Evolutionary conservation across 2,888 invertebrate genomes (phyloP), one percentile per base, ranked within the genome.

Genomic region (Cheilosia pagana): DNA sequence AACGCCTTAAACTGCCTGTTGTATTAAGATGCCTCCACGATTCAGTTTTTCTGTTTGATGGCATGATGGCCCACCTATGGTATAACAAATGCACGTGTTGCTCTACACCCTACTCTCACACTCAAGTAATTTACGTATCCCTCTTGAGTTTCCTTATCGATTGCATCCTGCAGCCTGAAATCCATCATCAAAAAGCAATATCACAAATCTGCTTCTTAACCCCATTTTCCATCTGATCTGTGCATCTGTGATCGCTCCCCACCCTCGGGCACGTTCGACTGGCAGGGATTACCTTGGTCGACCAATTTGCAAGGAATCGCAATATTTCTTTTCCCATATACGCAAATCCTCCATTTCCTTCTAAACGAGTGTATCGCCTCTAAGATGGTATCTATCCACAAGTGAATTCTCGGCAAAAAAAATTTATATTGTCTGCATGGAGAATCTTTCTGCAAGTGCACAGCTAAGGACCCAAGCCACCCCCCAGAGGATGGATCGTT

Each of bases 251-350:
- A 12, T 41, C 52, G 52, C 39, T 14, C 12, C 8, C 7, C n/a
- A 25, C 57, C 45, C 57, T 45, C 21, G 3, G 21, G 10, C 55
- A 43, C 14, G n/a, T 3, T n/a, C 35, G 31, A 63, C n/a, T 31
- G 28, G 14, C 23, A 39, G 4, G 62, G 53, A 62, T 65, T 57
- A 75, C 65, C 65, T 59, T 50, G 8, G n/a, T 28, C 25, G 6
- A 43, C 41, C 60, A 39, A 52, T 76, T 60, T 76, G 67, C 75
- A 50, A 39, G 41, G 28, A 41, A 25, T 55, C 10, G 21, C 57
- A 59, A 45, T 41, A 59, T 59, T 31, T 60, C 55, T 28, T 31
- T 12, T 52, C 59, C 14, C 50, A 59, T 31, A 50, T 68, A n/a
- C n/a, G 68, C 53, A 43, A 52, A 59, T 60, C 41, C 14, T 41